Conservation (phyloP, 2,888 invertebrate genomes). For the Cantharis nigra region DNA sequence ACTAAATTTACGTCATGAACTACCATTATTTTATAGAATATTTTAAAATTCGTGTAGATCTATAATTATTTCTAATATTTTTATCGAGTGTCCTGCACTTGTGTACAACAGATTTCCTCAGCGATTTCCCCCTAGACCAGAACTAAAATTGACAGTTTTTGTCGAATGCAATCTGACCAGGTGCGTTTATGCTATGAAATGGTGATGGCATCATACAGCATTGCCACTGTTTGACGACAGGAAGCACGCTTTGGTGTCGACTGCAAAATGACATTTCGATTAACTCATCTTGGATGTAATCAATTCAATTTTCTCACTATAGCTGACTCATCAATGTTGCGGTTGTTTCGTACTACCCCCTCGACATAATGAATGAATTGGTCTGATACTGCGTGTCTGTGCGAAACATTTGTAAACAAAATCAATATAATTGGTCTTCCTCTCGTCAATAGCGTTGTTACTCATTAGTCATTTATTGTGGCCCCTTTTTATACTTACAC, state of each 20-base stretch:
- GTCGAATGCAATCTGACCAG: neutral
- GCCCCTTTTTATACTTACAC: neutral
- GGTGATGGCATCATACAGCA: neutral
- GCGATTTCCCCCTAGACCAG: too few relatives aligned
- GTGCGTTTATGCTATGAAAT: neutral
- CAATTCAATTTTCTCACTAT: neutral
- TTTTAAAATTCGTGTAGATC: too few relatives aligned
- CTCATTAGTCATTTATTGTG: neutral
- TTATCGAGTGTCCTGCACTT: too few relatives aligned
- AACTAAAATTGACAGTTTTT: neutral
- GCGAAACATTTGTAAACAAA: neutral
- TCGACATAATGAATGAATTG: neutral
- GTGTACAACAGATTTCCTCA: too few relatives aligned
- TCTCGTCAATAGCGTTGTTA: neutral
- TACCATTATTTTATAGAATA: too few relatives aligned
- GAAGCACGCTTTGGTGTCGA: neutral
- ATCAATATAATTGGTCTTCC: neutral
- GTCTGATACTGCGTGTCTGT: neutral
- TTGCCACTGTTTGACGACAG: neutral
- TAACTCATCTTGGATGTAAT: neutral
- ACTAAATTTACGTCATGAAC: too few relatives aligned
- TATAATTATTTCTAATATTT: too few relatives aligned
- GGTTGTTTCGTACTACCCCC: too few relatives aligned
- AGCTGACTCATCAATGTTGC: neutral
- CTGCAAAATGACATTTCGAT: neutral